These are phyloP conservation scores for Limnephilus rhombicus DNA, from an alignment of 2,888 invertebrate genomes.

Conservation along the genomic window DNA sequence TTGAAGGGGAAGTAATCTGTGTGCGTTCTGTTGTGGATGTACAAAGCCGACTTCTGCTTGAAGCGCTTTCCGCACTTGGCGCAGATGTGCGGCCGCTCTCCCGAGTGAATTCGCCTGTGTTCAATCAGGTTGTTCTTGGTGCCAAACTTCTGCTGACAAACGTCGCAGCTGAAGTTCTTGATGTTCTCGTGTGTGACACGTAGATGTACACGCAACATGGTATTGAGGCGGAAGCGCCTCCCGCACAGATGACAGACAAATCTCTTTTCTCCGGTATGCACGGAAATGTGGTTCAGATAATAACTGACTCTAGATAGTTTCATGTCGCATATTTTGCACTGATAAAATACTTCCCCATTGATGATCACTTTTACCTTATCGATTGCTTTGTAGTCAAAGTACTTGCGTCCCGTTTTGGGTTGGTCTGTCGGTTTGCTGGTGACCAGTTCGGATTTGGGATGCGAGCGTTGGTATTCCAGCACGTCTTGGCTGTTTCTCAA, in stretches of 20 bases:
- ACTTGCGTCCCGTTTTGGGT: constrained; percentile 26
- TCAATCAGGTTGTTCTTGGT: constrained; percentile 80
- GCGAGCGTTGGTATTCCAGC: constrained; percentile 39
- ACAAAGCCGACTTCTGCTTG: constrained; percentile 82
- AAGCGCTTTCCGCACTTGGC: constrained; percentile 81
- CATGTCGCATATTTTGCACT: constrained; percentile 79
- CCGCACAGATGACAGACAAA: constrained; percentile 83
- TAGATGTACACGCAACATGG: constrained; percentile 80
- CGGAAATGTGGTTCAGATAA: constrained; percentile 78
- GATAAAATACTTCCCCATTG: constrained; percentile 77
- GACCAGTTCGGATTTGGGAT: constrained; percentile 7
- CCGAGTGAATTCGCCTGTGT: constrained; percentile 79
- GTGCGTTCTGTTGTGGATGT: constrained; percentile 81
- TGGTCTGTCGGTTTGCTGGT: neutral
- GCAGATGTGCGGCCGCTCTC: constrained; percentile 79
- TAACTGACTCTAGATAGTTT: constrained; percentile 67
- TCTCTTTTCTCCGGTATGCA: constrained; percentile 82
- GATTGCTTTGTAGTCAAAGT: constrained; percentile 65
- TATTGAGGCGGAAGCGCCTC: constrained; percentile 81
- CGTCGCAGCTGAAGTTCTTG: constrained; percentile 78
- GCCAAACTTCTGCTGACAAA: constrained; percentile 78
- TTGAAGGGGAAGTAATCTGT: constrained; percentile 77
- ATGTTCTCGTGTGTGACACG: constrained; percentile 81
- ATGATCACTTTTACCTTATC: constrained; percentile 69
- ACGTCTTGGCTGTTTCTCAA: constrained; percentile 33